Conservation (phyloP, 2,888 invertebrate species). For the Ceraclea dissimilis region DNA sequence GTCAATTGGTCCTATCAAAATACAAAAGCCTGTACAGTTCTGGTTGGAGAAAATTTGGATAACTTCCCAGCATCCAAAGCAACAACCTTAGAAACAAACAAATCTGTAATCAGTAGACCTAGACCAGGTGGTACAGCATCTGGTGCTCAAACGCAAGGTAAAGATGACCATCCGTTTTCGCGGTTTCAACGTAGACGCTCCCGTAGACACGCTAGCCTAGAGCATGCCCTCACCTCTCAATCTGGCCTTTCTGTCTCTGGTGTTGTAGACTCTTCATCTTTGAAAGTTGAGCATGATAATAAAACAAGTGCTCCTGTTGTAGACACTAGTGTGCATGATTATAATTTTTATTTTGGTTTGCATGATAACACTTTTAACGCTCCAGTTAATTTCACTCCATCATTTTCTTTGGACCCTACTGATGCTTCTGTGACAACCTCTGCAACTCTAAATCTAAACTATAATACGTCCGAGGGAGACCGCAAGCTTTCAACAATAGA, state of each 20-base stretch:
- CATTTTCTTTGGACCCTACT: not conserved
- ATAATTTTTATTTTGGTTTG: conserved; percentile 25
- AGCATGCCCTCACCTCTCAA: conserved; percentile 45
- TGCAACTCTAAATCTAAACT: not conserved
- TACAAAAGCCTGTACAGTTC: conserved; percentile 74
- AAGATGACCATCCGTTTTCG: conserved; percentile 34
- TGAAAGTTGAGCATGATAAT: conserved; percentile 45
- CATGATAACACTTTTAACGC: conserved; percentile 10
- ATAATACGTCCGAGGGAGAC: not conserved
- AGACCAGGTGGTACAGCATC: conserved; percentile 51
- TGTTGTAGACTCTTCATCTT: conserved; percentile 30
- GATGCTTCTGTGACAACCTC: not conserved
- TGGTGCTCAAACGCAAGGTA: conserved; percentile 48
- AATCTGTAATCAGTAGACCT: conserved; percentile 44
- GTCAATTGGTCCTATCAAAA: conserved; percentile 81
- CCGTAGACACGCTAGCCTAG: conserved; percentile 62
- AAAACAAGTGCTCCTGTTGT: conserved; percentile 30
- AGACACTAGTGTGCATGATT: conserved; percentile 45
- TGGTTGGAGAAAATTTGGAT: conserved; percentile 72
- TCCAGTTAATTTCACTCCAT: not conserved
- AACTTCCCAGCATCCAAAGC: conserved; percentile 62
- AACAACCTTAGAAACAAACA: conserved; percentile 62
- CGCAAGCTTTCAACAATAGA: not conserved
- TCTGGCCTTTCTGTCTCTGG: conserved; percentile 23
- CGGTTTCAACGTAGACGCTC: conserved; percentile 50